Percentiles rank a stretch among this genome's conserved stretches.
These are phyloP conservation scores for Zosterops lateralis DNA, from an alignment of 2,113 vertebrate species.

Conservation along the genomic window DNA sequence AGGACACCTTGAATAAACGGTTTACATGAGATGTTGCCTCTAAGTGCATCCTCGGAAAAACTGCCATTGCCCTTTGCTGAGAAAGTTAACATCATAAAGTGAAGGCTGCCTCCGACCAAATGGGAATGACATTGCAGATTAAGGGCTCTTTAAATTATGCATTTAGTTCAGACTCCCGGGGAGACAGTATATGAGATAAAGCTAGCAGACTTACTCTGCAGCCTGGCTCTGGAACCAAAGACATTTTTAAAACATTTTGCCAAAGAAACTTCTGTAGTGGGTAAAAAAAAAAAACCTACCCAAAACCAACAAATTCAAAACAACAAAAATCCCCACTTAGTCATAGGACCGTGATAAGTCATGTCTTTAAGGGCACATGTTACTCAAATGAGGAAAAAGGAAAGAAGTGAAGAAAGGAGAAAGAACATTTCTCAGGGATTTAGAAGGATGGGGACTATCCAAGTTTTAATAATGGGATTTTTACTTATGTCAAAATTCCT, in stretches of 20 bases:
- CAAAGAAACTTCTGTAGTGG: background rate
- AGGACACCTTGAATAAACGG: conserved; percentile 63
- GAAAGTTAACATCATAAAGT: conserved; percentile 79
- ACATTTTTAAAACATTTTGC: conserved; percentile 7
- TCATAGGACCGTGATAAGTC: too few relatives aligned
- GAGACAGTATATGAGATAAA: conserved; percentile 65
- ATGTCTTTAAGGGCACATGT: background rate
- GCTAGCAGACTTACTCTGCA: conserved; percentile 39
- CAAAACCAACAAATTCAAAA: background rate
- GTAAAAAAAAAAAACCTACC: background rate
- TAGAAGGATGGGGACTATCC: background rate
- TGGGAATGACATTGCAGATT: conserved; percentile 77
- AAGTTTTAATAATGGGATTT: background rate
- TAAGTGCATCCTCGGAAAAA: conserved; percentile 52
- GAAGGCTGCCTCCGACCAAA: conserved; percentile 74
- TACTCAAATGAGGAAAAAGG: background rate
- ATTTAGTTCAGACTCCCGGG: conserved; percentile 74
- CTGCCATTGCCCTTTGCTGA: conserved; percentile 71
- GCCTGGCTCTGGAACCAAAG: background rate
- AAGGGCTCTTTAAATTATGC: conserved; percentile 79
- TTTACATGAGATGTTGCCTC: conserved; percentile 55
- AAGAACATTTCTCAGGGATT: background rate
- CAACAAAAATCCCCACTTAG: background rate
- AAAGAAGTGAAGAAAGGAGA: background rate
- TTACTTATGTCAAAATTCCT: background rate